Base-by-base conservation (phyloP, 2,113 vertebrate genomes). In the Carollia perspicillata region DNA sequence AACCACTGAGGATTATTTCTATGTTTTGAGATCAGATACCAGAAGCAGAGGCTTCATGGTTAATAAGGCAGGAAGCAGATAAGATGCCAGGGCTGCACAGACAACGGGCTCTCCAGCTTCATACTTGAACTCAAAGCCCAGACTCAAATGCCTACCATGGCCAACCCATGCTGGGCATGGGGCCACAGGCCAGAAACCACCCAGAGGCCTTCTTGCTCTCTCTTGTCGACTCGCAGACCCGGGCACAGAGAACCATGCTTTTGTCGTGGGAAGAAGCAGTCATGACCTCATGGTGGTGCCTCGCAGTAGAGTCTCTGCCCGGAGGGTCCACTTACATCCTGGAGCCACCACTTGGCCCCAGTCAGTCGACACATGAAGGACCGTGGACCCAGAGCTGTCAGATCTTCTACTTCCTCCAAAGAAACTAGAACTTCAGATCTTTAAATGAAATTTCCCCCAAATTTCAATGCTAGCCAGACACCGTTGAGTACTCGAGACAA, bases 301-400 rank as follows among this genome's bases (percentile, higher is more conserved):
- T 92, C 55, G 42, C 33, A 49, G 47, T 4, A 35, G 22, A 14
- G 12, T 30, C 20, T 1, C 14, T 0, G 5, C 8, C 4, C 2
- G 5, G 1, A 49, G 6, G 8, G 33, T 16, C 8, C 8, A 4
- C 6, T 13, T 0, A 1, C 37, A 8, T 8, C 55, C n/a, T 66
- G 18, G 13, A 37, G 17, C 20, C 55, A 17, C 14, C 5, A 1
- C 4, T 0, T 33, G 18, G 30, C 49, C 40, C 42, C 6, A 26
- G 17, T 26, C 69, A 58, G 0, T 6, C 40, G 6, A n/a, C 7
- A 26, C 17, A 37, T 13, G 5, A 78, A 53, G 7, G 26, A 37
- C 35, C 5, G 5, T 0, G 3, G 9, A 23, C 3, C 37, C 47
- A 8, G 23, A 20, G 37, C 22, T 22, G 7, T 8, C 42, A 18